Base-by-base conservation (phyloP, 2,888 invertebrate genomes). In the Coelinius sp. region DNA sequence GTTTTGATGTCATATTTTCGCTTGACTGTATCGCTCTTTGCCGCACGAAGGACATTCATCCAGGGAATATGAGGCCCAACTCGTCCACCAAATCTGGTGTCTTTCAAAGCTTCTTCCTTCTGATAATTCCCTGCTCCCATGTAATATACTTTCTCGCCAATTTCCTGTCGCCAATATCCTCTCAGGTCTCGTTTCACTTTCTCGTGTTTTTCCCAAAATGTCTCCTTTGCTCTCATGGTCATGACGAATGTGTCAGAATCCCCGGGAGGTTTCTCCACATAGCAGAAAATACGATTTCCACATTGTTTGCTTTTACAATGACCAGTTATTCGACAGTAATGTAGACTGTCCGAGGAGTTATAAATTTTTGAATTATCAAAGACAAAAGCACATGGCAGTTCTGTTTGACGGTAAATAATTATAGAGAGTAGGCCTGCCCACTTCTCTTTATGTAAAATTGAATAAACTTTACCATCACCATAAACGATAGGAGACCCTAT, bases 361-460 rank as follows among this genome's bases (percentile, higher is more conserved):
- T 52, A 53, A 22, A 75, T 67, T 46, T 73, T 72, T 10, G 68
- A 71, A 14, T 66, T 41, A 27, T 73, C 62, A 22, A 67, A 69
- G 2, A 53, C 35, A 68, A 46, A 73, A 14, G 69, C 69, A 59
- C 75, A 75, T 6, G 73, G 71, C 8, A 73, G 63, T 12, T 56
- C 41, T 27, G 68, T 69, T 22, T 65, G 63, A 4, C 25, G 38
- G 46, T 24, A 66, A 8, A 75, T 71, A 10, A 65, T 59, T 12
- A 53, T 35, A 17, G 69, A 65, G 10, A 73, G 65, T 6, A 69
- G 41, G 41, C 71, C 65, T 5, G 75, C 72, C 75, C 75, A 75
- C 20, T 41, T 66, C 22, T 27, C 52, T 41, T 38, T 52, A 8
- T 44, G 24, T 12, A 69, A 41, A 24, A 64, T 38, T 10, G 56